Conservation (phyloP, 2,888 invertebrate species). For the Xanthia togata region DNA sequence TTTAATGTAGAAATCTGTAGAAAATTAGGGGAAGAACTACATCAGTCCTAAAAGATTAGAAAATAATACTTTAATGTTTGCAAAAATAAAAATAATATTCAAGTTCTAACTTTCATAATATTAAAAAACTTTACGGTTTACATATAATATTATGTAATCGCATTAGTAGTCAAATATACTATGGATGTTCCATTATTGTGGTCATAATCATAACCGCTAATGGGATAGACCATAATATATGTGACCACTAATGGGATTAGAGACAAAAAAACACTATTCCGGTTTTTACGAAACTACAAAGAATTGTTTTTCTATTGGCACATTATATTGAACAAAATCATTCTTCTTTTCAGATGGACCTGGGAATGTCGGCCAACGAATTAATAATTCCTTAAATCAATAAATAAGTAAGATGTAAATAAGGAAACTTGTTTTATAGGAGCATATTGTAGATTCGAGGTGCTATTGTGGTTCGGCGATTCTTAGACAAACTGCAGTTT, state of each 20-base stretch:
- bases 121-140: no score
- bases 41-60: background rate
- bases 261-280: background rate
- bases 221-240: no score
- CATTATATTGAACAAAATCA: constrained; percentile 1
- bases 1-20: background rate
- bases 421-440: constrained; percentile 5
- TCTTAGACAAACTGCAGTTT: background rate
- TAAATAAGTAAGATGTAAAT: constrained; percentile 35
- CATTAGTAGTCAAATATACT: no score
- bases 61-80: background rate
- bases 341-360: constrained; percentile 72
- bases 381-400: constrained; percentile 72
- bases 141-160: no score
- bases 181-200: no score
- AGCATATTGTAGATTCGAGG: constrained; percentile 28
- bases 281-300: background rate
- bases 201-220: no score
- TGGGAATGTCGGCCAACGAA: constrained; percentile 71
- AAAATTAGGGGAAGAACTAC: background rate
- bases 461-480: constrained; percentile 47
- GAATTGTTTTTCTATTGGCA: background rate
- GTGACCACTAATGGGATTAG: background rate
- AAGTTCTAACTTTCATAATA: background rate
- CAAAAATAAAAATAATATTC: background rate